Percentiles rank a stretch among this genome's conserved stretches.
Conservation (phyloP, 2,797 vertebrate genomes). For the Helarctos malayanus region DNA sequence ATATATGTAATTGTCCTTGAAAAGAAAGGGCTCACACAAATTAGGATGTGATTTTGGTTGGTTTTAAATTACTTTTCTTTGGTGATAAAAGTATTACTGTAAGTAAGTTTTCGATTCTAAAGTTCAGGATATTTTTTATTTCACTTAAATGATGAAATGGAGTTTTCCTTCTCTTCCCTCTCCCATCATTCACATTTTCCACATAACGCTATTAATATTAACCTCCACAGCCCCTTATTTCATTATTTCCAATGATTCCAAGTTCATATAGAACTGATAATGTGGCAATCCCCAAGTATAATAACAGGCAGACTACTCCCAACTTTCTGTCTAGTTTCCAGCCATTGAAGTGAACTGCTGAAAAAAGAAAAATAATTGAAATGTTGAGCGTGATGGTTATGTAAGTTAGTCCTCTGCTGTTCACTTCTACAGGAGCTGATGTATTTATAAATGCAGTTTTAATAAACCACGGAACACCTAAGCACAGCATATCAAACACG, state of each 20-base stretch:
- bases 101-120: constrained; percentile 88
- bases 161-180: constrained; percentile 75
- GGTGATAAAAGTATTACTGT: constrained; percentile 84
- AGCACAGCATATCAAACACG: constrained; percentile 98
- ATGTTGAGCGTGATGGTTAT: constrained; percentile 94
- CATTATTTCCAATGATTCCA: constrained; percentile 96
- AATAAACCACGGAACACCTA: constrained; percentile 98
- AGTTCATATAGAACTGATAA: constrained; percentile 97
- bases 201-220: constrained; percentile 86
- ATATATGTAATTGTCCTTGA: constrained; percentile 85
- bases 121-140: constrained; percentile 86
- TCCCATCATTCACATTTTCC: constrained; percentile 63
- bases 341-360: constrained; percentile 94
- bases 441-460: constrained; percentile 95
- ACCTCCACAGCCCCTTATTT: constrained; percentile 92
- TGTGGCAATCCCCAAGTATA: constrained; percentile 94
- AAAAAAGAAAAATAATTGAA: constrained; percentile 95
- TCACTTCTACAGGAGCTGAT: constrained; percentile 94
- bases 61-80: constrained; percentile 84
- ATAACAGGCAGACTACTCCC: constrained; percentile 92
- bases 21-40: constrained; percentile 87
- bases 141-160: constrained; percentile 87
- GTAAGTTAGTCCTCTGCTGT: constrained; percentile 95
- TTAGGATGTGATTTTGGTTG: constrained; percentile 86
- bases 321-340: constrained; percentile 98